A percentile compares a stretch with the other conserved stretches of the same genome.
Conservation (phyloP, 2,113 vertebrate genomes). For the Coptodon rendalli region DNA sequence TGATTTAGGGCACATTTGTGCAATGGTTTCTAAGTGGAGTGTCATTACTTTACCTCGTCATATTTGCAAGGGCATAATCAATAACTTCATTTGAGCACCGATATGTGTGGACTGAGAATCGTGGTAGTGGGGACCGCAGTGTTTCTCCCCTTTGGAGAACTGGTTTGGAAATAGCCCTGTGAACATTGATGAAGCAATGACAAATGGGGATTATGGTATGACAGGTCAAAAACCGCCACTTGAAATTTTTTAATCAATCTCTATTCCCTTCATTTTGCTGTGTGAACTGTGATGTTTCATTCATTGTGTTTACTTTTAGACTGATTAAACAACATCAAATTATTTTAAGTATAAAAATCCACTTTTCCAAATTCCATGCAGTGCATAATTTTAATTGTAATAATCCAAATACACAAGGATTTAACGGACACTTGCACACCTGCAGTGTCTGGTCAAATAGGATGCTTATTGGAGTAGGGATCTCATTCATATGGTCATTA, state of each 20-base stretch:
- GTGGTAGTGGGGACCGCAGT: neutral
- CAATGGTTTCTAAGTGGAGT: constrained; percentile 61
- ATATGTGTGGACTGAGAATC: constrained; percentile 1
- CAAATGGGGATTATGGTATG: constrained; percentile 47
- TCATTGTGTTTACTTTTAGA: neutral
- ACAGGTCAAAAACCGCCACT: constrained; percentile 55
- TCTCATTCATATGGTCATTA: constrained; percentile 68
- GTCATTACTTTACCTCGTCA: constrained; percentile 60
- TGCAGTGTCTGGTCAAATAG: constrained; percentile 42
- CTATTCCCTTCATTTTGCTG: neutral
- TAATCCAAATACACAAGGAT: neutral
- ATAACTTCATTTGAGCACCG: constrained; percentile 49
- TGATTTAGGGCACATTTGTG: constrained; percentile 68
- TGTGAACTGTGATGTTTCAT: neutral
- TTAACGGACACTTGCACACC: constrained; percentile 40
- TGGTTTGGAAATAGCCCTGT: constrained; percentile 40
- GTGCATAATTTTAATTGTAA: constrained; percentile 10
- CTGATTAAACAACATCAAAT: neutral
- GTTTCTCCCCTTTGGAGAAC: constrained; percentile 24
- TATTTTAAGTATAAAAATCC: neutral
- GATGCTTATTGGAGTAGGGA: constrained; percentile 50
- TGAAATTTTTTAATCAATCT: constrained; percentile 40
- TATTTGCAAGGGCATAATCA: constrained; percentile 55
- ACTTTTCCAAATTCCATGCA: neutral
- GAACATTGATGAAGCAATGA: constrained; percentile 54